These are phyloP conservation scores for Tragelaphus strepsiceros DNA, from an alignment of 2,113 vertebrate species.

Conservation along the genomic window DNA sequence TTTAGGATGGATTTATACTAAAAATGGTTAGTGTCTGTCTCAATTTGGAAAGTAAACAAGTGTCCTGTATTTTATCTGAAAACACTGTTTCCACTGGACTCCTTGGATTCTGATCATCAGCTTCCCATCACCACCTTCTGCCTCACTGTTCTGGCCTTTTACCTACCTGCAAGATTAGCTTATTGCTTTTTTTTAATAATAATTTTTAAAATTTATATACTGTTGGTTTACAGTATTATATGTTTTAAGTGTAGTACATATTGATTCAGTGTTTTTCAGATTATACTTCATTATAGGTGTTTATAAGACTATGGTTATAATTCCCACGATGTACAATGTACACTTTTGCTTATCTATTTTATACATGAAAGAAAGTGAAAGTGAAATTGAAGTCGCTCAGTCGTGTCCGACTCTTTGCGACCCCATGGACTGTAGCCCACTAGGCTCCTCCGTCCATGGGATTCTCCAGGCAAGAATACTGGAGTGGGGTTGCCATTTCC, in stretches of 20 bases:
- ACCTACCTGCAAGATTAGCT: no score
- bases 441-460: no score
- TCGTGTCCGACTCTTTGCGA: no score
- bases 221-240: background rate
- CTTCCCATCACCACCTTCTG: background rate
- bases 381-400: no score
- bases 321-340: background rate
- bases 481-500: no score
- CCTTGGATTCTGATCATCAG: background rate
- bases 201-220: background rate
- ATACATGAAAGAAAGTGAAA: background rate
- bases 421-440: no score
- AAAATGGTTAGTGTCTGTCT: background rate
- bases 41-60: background rate
- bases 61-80: background rate
- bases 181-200: background rate
- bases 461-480: no score
- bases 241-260: background rate
- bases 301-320: background rate
- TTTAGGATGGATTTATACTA: background rate
- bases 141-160: fast-evolving
- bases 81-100: background rate
- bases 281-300: background rate
- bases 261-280: background rate
- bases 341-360: background rate